Percentiles rank a stretch among this genome's conserved stretches.
Evolutionary conservation across 2,888 invertebrate species (phyloP).

Genomic region (Drosophila fungiperda): DNA sequence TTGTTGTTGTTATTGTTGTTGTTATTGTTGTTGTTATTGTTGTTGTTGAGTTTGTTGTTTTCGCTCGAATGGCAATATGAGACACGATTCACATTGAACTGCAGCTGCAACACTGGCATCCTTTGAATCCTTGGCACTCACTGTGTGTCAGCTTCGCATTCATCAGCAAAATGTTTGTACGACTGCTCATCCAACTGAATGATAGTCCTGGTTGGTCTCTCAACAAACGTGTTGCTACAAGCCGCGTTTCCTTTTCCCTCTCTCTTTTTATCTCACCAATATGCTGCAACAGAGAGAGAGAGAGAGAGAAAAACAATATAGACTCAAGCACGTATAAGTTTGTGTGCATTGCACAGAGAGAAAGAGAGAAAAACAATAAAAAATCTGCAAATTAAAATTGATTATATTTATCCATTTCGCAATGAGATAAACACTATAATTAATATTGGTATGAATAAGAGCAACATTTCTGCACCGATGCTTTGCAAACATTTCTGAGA

Average conservation of each 20-base stretch:
- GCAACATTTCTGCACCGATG: neutral
- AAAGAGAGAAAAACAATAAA: constrained; percentile 13
- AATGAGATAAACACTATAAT: neutral
- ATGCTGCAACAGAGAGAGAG: constrained; percentile 39
- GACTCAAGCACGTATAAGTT: neutral
- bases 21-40: constrained; percentile 10
- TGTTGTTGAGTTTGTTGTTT: constrained; percentile 15
- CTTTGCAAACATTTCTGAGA: neutral
- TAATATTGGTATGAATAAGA: neutral
- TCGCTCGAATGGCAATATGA: constrained; percentile 39
- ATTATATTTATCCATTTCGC: neutral
- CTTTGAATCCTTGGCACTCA: constrained; percentile 25
- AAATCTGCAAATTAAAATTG: neutral
- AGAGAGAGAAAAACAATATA: neutral
- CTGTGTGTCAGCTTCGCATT: constrained; percentile 32
- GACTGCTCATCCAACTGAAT: constrained; percentile 42
- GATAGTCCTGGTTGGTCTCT: constrained; percentile 24
- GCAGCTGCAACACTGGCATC: constrained; percentile 34
- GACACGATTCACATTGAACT: constrained; percentile 46
- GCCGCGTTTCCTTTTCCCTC: constrained; percentile 4
- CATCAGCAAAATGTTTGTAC: constrained; percentile 54
- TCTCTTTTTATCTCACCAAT: constrained; percentile 14
- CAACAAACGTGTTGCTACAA: constrained; percentile 29
- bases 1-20: constrained; percentile 3
- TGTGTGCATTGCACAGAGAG: constrained; percentile 1